Evolutionary conservation across 1,140 invertebrate genomes (phyloP).

Genomic region (Archivesica marissinica): DNA sequence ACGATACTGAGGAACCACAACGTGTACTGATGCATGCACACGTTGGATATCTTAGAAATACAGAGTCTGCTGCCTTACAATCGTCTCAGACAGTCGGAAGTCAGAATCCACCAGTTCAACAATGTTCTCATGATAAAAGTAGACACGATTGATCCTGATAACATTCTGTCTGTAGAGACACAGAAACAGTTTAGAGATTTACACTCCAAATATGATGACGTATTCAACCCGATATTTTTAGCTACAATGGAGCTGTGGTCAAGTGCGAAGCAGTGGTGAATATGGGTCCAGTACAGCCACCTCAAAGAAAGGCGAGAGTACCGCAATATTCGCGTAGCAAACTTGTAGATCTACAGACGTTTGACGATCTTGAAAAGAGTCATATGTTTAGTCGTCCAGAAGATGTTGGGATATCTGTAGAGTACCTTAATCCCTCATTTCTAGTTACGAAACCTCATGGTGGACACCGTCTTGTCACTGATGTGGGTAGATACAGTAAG

Average conservation of each 20-base stretch:
- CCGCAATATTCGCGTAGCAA: slow-evolving; percentile 56
- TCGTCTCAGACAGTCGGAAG: too few species aligned
- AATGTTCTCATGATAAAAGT: too few species aligned
- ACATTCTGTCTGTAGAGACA: not conserved
- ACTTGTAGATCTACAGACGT: slow-evolving; percentile 58
- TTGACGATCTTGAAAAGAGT: slow-evolving; percentile 52
- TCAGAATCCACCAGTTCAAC: too few species aligned
- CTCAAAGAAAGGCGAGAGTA: slow-evolving; percentile 57
- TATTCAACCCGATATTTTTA: slow-evolving; percentile 31
- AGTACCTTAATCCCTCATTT: slow-evolving; percentile 66
- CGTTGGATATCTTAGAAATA: too few species aligned
- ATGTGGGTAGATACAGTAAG: slow-evolving; percentile 42
- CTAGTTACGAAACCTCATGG: slow-evolving; percentile 4
- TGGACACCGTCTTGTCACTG: slow-evolving; percentile 22
- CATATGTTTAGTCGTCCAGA: not conserved
- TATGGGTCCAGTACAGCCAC: slow-evolving; percentile 65
- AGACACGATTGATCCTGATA: slow-evolving; percentile 59
- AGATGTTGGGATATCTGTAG: slow-evolving; percentile 41
- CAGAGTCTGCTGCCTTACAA: too few species aligned
- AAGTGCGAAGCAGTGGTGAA: slow-evolving; percentile 48
- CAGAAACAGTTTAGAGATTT: not conserved
- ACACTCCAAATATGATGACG: slow-evolving; percentile 46
- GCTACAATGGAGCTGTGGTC: too few species aligned
- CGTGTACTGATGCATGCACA: too few species aligned
- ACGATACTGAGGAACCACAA: too few species aligned